These are phyloP conservation scores for Microctonus brassicae DNA, from an alignment of 2,888 invertebrate species.

Conservation along the genomic window DNA sequence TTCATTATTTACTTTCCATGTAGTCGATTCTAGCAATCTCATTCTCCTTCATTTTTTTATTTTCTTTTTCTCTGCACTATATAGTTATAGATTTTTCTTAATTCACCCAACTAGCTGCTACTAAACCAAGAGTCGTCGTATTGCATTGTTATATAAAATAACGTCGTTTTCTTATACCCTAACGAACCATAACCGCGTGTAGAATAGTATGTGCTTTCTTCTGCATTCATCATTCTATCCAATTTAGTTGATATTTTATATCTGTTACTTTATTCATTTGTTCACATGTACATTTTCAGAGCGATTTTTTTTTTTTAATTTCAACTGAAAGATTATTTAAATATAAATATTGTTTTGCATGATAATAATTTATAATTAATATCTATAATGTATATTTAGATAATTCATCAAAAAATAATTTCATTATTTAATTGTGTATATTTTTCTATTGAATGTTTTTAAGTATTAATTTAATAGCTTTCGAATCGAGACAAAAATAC, in stretches of 20 bases:
- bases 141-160: constrained; percentile 64
- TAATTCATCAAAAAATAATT: too few species aligned
- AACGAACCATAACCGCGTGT: constrained; percentile 61
- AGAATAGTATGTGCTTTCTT: constrained; percentile 46
- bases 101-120: constrained; percentile 22
- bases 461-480: not conserved
- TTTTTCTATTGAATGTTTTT: too few species aligned
- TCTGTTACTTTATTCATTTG: not conserved
- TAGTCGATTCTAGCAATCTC: too few species aligned
- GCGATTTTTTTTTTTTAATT: too few species aligned
- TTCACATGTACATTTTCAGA: too few species aligned
- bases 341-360: too few species aligned
- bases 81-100: constrained; percentile 24
- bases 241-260: not conserved
- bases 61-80: constrained; percentile 17
- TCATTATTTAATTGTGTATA: not conserved
- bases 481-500: not conserved
- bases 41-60: constrained; percentile 17
- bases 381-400: too few species aligned
- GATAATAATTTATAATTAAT: too few species aligned
- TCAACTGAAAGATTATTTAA: too few species aligned
- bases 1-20: too few species aligned
- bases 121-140: constrained; percentile 35
- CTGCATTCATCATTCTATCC: constrained; percentile 42
- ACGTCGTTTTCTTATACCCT: constrained; percentile 63